Evolutionary conservation across 2,797 vertebrate species (phyloP), one percentile per base, ranked within the genome.

Genomic region (Eulemur coronatus): DNA sequence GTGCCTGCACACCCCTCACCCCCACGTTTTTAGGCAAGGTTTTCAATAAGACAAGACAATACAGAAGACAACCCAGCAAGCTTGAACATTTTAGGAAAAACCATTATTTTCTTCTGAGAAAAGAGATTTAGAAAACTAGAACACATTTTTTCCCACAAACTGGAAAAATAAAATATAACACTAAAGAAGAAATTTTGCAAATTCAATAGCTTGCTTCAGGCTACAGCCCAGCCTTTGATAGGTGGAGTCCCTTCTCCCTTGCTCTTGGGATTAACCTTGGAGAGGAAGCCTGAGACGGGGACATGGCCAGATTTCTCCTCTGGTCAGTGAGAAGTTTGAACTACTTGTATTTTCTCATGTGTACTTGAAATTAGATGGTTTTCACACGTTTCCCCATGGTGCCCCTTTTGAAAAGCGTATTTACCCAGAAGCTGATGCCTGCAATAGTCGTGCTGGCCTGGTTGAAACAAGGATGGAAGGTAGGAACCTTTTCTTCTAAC

Each of bases 1-100:
- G 0, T 6, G 10, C 10, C 48, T 22, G 20, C 72, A 72, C 0
- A 0, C 28, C n/a, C 55, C 30, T 43, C 30, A 46, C 4, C 33
- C 30, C 0, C 22, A 57, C 0, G 0, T 2, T n/a, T n/a, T 13
- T 3, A 13, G 52, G 24, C 7, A 26, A 89, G 43, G 33, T 84
- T 75, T 86, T 90, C n/a, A 24, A 0, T 73, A 50, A 59, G 30
- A 57, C 43, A 57, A 65, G n/a, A 65, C 1, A 18, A 46, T 55
- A 59, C 7, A 52, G 38, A 78, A 65, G 41, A 76, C 76, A 78
- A 59, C 35, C 12, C 18, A 65, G 7, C 0, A 7, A n/a, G 52
- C 85, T 41, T 57, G 41, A 82, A 90, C 52, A 52, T 18, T 46
- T n/a, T n/a, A 14, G 50, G 8, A 4, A 2, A 24, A 78, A 35